phyloP scores from a whole-genome alignment of 2,888 invertebrate species.

The Capitulum mitella region DNA sequence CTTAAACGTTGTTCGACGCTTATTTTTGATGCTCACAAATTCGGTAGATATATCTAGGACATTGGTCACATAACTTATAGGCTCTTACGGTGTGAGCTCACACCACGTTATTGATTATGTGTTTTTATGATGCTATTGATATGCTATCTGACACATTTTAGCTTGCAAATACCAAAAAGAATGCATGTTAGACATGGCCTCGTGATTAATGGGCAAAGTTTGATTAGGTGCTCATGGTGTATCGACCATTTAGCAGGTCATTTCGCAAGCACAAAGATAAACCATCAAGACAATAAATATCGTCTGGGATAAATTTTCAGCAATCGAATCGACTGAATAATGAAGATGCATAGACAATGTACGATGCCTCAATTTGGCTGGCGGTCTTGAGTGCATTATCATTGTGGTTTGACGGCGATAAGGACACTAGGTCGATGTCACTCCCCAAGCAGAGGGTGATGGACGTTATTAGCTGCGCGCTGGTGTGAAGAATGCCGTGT shows the following conservation, averaged over 20 bases:
- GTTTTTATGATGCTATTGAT: neutral
- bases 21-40: no score
- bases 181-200: neutral
- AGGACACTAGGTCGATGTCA: no score
- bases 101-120: neutral
- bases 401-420: no score
- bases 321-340: neutral
- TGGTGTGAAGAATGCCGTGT: no score
- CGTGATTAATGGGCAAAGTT: neutral
- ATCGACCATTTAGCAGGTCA: neutral
- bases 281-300: neutral
- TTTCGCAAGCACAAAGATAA: neutral
- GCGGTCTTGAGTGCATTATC: no score
- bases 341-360: neutral
- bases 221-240: neutral
- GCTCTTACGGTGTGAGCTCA: no score
- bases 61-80: no score
- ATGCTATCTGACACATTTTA: neutral
- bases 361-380: no score
- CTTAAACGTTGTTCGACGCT: no score
- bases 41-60: no score
- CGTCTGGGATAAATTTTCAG: neutral
- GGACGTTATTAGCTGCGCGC: no score
- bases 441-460: no score
- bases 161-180: neutral